These are phyloP conservation scores for Aptenodytes forsteri DNA, from an alignment of 2,113 vertebrate species.

Conservation along the genomic window DNA sequence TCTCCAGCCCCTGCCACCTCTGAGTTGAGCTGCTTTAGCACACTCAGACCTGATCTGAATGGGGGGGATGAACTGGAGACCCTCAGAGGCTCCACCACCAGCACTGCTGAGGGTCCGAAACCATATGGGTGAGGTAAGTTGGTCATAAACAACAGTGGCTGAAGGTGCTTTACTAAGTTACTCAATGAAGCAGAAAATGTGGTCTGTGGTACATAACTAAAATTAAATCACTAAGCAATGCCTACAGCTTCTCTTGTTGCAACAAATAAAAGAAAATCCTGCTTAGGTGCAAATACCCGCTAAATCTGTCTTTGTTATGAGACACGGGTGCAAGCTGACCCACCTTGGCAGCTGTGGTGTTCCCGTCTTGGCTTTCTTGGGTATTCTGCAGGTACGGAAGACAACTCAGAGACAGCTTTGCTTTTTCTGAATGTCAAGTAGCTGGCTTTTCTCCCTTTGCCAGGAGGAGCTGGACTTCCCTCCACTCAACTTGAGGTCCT, in stretches of 20 bases:
- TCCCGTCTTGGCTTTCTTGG: neutral
- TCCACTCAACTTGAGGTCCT: neutral
- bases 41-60: neutral
- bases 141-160: neutral
- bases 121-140: neutral
- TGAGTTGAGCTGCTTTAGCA: neutral
- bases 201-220: neutral
- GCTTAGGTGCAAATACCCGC: neutral
- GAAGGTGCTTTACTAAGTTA: neutral
- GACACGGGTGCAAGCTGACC: neutral
- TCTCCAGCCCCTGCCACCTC: neutral
- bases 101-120: neutral
- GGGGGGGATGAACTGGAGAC: neutral
- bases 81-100: neutral
- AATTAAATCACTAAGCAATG: neutral
- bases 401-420: neutral
- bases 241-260: neutral
- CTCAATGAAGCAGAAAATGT: neutral
- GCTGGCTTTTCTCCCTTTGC: neutral
- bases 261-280: neutral
- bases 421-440: neutral
- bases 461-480: neutral
- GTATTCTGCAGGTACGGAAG: neutral
- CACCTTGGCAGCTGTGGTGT: neutral
- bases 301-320: neutral